Evolutionary conservation across 2,797 vertebrate genomes (phyloP).

Genomic region (Hydrophis major): DNA sequence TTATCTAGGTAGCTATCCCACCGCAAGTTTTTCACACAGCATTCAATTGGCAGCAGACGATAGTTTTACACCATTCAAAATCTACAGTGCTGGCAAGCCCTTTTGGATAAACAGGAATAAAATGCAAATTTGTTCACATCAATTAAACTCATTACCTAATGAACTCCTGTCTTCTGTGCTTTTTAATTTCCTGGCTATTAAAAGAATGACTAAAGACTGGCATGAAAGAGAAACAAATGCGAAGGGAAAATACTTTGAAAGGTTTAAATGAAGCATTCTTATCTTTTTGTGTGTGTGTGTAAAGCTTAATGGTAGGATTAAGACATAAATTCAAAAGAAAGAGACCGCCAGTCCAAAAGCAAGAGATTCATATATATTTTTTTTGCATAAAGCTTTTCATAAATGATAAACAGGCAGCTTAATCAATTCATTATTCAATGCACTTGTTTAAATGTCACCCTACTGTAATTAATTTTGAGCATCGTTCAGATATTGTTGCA

Average conservation of each 20-base stretch:
- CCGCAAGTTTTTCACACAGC: neutral
- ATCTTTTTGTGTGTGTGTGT: neutral
- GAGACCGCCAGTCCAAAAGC: conserved; percentile 32
- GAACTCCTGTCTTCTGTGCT: conserved; percentile 24
- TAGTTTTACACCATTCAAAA: conserved; percentile 47
- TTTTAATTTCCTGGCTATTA: conserved; percentile 51
- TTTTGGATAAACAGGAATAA: conserved; percentile 54
- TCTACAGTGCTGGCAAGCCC: conserved; percentile 41
- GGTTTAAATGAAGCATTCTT: conserved; percentile 54
- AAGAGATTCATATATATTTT: conserved; percentile 15
- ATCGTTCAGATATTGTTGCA: conserved; percentile 49
- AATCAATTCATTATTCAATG: conserved; percentile 39
- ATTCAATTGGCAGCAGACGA: neutral
- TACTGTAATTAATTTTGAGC: conserved; percentile 57
- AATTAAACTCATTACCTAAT: conserved; percentile 60
- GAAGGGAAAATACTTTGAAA: conserved; percentile 37
- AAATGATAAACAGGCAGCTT: conserved; percentile 33
- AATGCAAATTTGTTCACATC: conserved; percentile 55
- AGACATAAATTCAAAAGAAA: conserved; percentile 45
- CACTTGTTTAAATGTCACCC: conserved; percentile 41
- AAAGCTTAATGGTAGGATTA: conserved; percentile 42
- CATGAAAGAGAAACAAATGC: conserved; percentile 39
- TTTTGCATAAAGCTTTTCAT: conserved; percentile 33
- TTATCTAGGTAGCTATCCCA: neutral
- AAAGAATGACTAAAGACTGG: conserved; percentile 40